Evolutionary conservation across 1,140 invertebrate genomes (phyloP).

Genomic region (Zaprionus kolodkinae): DNA sequence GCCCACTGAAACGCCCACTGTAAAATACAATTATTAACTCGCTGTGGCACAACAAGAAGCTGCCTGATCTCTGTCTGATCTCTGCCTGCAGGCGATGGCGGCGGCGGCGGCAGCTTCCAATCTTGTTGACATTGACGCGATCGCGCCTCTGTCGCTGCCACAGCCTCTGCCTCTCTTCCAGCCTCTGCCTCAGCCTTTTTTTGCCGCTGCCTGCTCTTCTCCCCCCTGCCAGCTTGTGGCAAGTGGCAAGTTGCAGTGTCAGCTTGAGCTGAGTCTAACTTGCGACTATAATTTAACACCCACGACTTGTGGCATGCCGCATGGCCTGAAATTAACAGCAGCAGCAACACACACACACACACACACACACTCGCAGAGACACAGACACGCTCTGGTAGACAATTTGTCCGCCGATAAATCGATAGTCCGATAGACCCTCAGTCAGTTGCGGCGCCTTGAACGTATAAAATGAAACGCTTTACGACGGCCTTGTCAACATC

Average conservation of each 20-base stretch:
- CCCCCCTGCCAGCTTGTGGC: not conserved
- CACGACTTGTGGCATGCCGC: conserved; percentile 46
- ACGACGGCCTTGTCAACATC: conserved; percentile 57
- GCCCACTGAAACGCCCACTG: conserved; percentile 55
- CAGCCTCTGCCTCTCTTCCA: too few species aligned
- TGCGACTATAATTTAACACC: conserved; percentile 75
- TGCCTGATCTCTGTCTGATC: not conserved
- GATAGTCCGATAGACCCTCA: conserved; percentile 17
- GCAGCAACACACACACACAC: not conserved
- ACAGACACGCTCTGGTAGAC: not conserved
- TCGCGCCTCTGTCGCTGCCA: not conserved
- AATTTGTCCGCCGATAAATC: conserved; percentile 22
- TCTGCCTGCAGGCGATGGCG: not conserved
- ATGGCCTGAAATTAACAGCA: conserved; percentile 35
- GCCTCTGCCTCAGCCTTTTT: too few species aligned
- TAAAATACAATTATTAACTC: conserved; percentile 75
- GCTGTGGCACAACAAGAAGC: conserved; percentile 24
- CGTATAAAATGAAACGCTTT: conserved; percentile 70
- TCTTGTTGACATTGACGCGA: conserved; percentile 72
- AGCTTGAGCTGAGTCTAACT: conserved; percentile 26
- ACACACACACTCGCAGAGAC: not conserved
- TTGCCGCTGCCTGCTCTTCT: too few species aligned
- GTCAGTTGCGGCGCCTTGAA: conserved; percentile 33
- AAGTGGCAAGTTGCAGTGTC: conserved; percentile 47
- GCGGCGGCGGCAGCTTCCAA: conserved; percentile 49